Evolutionary conservation across 2,113 vertebrate genomes (phyloP).

Genomic region (Charadrius vociferus): DNA sequence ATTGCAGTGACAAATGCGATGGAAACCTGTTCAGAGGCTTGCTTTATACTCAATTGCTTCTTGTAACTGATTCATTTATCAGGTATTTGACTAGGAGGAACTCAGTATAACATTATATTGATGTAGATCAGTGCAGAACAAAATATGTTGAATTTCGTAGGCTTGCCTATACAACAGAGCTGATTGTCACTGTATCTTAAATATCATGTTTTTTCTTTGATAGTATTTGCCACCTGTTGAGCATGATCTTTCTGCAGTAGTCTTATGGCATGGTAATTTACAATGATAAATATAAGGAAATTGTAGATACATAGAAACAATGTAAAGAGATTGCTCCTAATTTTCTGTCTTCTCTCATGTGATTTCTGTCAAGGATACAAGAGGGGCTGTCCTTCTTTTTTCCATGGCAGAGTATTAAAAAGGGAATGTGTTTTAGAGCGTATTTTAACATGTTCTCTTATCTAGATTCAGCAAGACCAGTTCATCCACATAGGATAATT

Average conservation of each 20-base stretch:
- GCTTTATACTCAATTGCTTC: conserved; percentile 58
- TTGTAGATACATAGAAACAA: not conserved
- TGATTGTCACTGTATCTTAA: not conserved
- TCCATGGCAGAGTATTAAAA: not conserved
- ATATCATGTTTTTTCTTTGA: not conserved
- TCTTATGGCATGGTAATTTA: not conserved
- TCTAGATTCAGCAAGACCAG: not conserved
- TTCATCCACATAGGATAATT: not conserved
- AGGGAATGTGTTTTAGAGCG: not conserved
- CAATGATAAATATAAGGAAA: not conserved
- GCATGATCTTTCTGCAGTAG: not conserved
- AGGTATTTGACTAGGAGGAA: conserved; percentile 48
- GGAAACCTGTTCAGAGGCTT: conserved; percentile 46
- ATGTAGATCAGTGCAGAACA: conserved; percentile 30
- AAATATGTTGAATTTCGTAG: conserved; percentile 24
- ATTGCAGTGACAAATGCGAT: conserved; percentile 53
- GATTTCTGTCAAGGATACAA: not conserved
- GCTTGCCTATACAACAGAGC: not conserved
- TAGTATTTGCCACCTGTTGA: not conserved
- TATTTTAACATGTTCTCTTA: not conserved
- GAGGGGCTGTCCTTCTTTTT: not conserved
- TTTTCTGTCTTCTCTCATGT: not conserved
- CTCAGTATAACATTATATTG: not conserved
- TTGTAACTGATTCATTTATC: conserved; percentile 62
- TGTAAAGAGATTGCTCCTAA: not conserved